These are phyloP conservation scores for Netelia virgata DNA, from an alignment of 2,888 invertebrate species.

Conservation along the genomic window DNA sequence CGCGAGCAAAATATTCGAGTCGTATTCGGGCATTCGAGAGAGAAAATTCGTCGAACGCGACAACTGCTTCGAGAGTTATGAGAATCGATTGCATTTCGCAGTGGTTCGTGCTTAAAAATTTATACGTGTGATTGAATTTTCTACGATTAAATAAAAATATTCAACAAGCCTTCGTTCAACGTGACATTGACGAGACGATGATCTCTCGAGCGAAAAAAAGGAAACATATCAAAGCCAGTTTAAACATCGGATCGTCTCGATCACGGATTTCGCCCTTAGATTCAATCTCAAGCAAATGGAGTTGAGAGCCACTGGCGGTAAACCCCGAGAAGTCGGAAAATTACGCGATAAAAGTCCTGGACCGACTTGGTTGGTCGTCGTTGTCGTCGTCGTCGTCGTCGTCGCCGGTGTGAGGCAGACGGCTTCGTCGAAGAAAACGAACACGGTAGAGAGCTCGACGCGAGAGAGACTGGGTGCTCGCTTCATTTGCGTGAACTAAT, in stretches of 20 bases:
- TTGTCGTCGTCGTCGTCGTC: background rate
- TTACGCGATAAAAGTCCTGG: slow-evolving; percentile 77
- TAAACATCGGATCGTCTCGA: background rate
- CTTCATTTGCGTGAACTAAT: slow-evolving; percentile 73
- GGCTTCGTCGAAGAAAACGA: slow-evolving; percentile 54
- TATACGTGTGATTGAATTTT: slow-evolving; percentile 34
- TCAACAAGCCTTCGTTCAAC: background rate
- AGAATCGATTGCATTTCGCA: slow-evolving; percentile 53
- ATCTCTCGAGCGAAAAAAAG: slow-evolving; percentile 2
- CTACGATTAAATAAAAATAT: slow-evolving; percentile 8
- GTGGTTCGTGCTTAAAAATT: slow-evolving; percentile 25
- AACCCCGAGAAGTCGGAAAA: slow-evolving; percentile 73
- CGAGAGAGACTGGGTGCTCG: slow-evolving; percentile 51
- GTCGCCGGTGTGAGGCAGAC: slow-evolving; percentile 41
- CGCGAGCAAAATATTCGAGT: slow-evolving; percentile 75
- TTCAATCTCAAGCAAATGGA: slow-evolving; percentile 38
- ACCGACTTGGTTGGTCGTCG: slow-evolving; percentile 72
- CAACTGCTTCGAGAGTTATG: slow-evolving; percentile 29
- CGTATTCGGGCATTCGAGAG: slow-evolving; percentile 36
- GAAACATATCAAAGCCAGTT: slow-evolving; percentile 4
- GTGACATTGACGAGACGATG: background rate
- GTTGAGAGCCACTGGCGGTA: slow-evolving; percentile 66
- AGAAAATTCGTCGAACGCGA: slow-evolving; percentile 32
- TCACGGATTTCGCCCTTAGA: slow-evolving; percentile 10
- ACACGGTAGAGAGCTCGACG: slow-evolving; percentile 51